phyloP scores from a whole-genome alignment of 2,888 invertebrate genomes.

The Drosophila nr. medialis region DNA sequence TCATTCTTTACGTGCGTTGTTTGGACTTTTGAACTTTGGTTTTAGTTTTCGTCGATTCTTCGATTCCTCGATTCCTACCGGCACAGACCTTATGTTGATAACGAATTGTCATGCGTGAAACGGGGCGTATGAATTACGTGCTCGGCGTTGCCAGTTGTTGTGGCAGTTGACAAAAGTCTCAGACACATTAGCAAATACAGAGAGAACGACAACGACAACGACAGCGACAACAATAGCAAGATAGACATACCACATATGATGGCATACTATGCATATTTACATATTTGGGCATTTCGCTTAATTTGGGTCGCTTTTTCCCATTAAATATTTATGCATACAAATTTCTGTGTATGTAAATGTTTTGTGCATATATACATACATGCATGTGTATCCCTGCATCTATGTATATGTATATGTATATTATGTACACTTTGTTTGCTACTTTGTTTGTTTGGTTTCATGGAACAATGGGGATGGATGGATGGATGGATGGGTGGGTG shows the following conservation, averaged over 20 bases:
- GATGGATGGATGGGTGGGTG: conserved; percentile 3
- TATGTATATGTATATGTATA: conserved; percentile 5
- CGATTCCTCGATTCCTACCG: neutral
- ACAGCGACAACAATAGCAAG: neutral
- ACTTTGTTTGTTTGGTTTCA: conserved; percentile 12
- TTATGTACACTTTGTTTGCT: neutral
- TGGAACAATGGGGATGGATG: neutral
- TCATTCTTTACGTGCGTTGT: neutral
- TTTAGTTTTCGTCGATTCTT: neutral
- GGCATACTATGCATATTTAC: neutral
- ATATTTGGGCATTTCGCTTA: conserved; percentile 7
- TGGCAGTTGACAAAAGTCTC: neutral
- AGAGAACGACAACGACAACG: neutral
- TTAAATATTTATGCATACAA: conserved; percentile 4
- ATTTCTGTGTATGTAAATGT: neutral
- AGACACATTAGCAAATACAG: neutral
- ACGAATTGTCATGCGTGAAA: conserved; percentile 2
- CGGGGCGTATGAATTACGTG: conserved; percentile 1
- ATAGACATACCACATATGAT: neutral
- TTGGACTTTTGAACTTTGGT: neutral
- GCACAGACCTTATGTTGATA: neutral
- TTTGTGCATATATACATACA: neutral
- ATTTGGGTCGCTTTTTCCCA: conserved; percentile 3
- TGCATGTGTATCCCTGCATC: neutral
- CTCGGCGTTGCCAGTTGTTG: conserved; percentile 1